Base-by-base conservation (phyloP, 2,113 vertebrate species). In the Triplophysa dalaica region DNA sequence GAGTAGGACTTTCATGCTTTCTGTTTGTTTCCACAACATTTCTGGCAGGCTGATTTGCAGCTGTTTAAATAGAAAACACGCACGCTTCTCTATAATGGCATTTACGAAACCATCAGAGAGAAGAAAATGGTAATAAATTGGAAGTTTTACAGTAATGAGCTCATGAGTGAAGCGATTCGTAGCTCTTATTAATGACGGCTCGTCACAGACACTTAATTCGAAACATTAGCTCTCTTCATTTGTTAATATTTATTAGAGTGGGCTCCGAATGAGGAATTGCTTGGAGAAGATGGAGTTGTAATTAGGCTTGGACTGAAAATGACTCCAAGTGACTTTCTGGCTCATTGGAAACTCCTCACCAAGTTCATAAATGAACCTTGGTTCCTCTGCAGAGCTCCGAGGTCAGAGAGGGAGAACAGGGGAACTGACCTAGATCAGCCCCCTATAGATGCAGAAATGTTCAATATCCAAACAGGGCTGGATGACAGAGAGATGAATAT, bases 21-120 rank as follows among this genome's bases (percentile, higher is more conserved):
- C 78, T 78, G 64, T 85, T 81, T 79, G 81, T 70, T 78, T 80
- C 70, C 67, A 33, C 26, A 85, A 79, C 74, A 85, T 88, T 75
- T 87, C 82, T 81, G 81, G 70, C 72, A 76, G 86, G 90, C 89
- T 89, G 87, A 88, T 90, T 87, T 74, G 80, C 75, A 81, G 83
- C 86, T 85, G 83, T 89, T 88, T 89, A 54, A 70, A 86, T 85
- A 84, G 86, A 87, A 88, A 91, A 89, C 83, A 81, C 80, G 79
- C 60, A 78, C 24, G 45, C 75, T 76, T 86, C 82, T 82, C 74
- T 85, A 81, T 90, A 92, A 91, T 89, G 86, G 86, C 84, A 83
- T 90, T 90, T 90, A 91, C 91, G 86, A 92, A 89, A 77, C 89
- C 90, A 93, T 93, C 91, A 92, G 89, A 79, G 81, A 89, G 88